Conservation (phyloP, 2,797 vertebrate species). For the Rhinophrynus dorsalis region DNA sequence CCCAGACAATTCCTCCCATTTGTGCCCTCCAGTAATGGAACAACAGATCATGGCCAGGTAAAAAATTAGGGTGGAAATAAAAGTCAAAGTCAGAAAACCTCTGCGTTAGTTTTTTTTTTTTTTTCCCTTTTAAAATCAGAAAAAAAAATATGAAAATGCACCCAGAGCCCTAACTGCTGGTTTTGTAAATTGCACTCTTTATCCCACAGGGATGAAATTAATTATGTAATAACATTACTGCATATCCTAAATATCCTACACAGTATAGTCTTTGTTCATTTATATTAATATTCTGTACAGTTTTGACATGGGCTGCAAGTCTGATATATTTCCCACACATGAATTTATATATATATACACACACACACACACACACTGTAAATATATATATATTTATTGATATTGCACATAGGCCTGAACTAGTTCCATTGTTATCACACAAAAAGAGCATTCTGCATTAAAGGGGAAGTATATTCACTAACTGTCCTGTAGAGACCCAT, state of each 20-base stretch:
- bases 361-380: too few relatives aligned
- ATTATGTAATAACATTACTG: conserved; percentile 51
- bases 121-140: conserved; percentile 52
- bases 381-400: too few relatives aligned
- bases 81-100: conserved; percentile 64
- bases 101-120: conserved; percentile 51
- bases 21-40: conserved; percentile 96
- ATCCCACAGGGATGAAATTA: conserved; percentile 48
- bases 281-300: conserved; percentile 38
- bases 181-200: conserved; percentile 47
- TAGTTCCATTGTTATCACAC: too few relatives aligned
- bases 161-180: conserved; percentile 10
- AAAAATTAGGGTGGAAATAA: conserved; percentile 96
- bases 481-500: too few relatives aligned
- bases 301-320: conserved; percentile 29
- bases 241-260: conserved; percentile 47
- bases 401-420: too few relatives aligned
- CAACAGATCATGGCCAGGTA: conserved; percentile 97
- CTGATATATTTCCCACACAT: conserved; percentile 17
- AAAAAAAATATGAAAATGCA: conserved; percentile 34
- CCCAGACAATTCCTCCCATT: conserved; percentile 95
- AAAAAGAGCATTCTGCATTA: too few relatives aligned
- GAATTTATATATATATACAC: too few relatives aligned
- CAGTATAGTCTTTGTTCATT: conserved; percentile 43
- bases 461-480: too few relatives aligned